A percentile compares a stretch with the other conserved stretches of the same genome.
Conservation (phyloP, 1,140 invertebrate genomes). For the Nymphalis io region DNA sequence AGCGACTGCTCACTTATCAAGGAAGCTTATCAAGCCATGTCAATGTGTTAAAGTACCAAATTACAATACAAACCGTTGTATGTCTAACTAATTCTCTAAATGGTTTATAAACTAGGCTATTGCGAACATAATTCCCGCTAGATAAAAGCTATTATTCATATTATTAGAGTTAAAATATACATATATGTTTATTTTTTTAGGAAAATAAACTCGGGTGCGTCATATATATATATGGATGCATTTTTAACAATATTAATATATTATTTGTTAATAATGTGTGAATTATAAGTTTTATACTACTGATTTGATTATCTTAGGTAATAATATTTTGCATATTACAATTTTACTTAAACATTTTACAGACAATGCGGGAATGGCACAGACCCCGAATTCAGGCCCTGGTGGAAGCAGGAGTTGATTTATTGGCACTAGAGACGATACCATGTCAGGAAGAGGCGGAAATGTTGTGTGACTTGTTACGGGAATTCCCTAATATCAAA, state of each 20-base stretch:
- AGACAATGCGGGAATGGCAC: slow-evolving; percentile 90
- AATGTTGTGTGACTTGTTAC: slow-evolving; percentile 88
- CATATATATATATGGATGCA: too few relatives aligned
- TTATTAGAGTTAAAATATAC: too few relatives aligned
- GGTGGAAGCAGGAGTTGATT: slow-evolving; percentile 88
- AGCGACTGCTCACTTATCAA: background rate
- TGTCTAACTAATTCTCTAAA: background rate
- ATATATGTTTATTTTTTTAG: too few relatives aligned
- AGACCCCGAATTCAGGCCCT: slow-evolving; percentile 87
- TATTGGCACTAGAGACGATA: slow-evolving; percentile 94
- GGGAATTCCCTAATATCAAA: slow-evolving; percentile 85
- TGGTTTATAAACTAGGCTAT: background rate
- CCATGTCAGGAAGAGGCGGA: slow-evolving; percentile 91
- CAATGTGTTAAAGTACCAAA: background rate
- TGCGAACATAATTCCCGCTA: background rate
- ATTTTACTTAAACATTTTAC: background rate
- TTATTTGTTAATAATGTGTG: too few relatives aligned
- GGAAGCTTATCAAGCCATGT: slow-evolving; percentile 4
- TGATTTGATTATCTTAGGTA: too few relatives aligned
- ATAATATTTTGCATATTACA: background rate
- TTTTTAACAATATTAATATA: too few relatives aligned
- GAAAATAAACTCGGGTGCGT: too few relatives aligned
- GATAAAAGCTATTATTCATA: background rate
- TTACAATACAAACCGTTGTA: background rate
- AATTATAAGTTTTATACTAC: too few relatives aligned